These are phyloP conservation scores for Isotomurus palustris DNA, from an alignment of 2,888 invertebrate genomes.

Conservation along the genomic window DNA sequence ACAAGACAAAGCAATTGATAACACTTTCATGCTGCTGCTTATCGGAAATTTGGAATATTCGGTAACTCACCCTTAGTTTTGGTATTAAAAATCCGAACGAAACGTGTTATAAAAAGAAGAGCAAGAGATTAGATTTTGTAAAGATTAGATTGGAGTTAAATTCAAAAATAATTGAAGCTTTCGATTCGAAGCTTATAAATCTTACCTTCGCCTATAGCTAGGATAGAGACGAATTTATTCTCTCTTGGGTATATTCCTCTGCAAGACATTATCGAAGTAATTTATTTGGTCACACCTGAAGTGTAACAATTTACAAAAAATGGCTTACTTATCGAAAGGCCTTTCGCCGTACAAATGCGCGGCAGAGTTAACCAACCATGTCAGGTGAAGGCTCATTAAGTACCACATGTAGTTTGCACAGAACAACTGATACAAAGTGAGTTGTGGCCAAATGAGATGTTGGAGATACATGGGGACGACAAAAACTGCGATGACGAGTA, in stretches of 20 bases:
- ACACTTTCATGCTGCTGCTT: background rate
- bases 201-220: conserved; percentile 49
- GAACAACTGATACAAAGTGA: conserved; percentile 48
- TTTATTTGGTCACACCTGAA: background rate
- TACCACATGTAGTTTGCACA: conserved; percentile 55
- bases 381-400: conserved; percentile 76
- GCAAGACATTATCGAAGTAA: background rate
- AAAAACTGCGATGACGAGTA: background rate
- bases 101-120: too few relatives aligned
- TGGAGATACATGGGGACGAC: conserved; percentile 53
- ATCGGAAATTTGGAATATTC: too few relatives aligned
- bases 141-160: too few relatives aligned
- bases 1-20: conserved; percentile 50
- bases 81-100: too few relatives aligned
- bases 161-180: too few relatives aligned
- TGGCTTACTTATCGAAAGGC: conserved; percentile 61
- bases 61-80: too few relatives aligned
- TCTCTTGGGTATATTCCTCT: background rate
- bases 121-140: too few relatives aligned
- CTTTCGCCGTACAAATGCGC: conserved; percentile 81
- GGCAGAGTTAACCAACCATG: conserved; percentile 87
- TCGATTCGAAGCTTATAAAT: conserved; percentile 3
- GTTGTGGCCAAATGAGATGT: background rate
- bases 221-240: background rate
- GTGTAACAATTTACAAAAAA: background rate